Base-by-base conservation (phyloP, 1,140 invertebrate species). In the Geopemphigus sp. region DNA sequence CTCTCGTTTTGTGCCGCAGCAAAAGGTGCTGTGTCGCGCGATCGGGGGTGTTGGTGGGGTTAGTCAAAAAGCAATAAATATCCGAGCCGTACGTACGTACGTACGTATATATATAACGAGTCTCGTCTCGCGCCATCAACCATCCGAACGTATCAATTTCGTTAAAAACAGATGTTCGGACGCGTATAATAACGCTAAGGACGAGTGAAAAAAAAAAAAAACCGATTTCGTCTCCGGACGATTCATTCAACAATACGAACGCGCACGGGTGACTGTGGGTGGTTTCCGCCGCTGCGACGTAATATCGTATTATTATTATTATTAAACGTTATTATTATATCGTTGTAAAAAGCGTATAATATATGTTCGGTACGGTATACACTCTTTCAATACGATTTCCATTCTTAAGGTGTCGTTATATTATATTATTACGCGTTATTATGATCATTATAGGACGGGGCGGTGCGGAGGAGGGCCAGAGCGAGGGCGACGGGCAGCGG, bases 341-440 rank as follows among this genome's bases (percentile, higher is more conserved):
- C 54, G 47, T 68, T 47, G 64, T 68, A 68, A 68, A 47, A 50
- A 10, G 47, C 47, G 47, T 14, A 39, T 39, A 39, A 8, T 39
- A n/a, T n/a, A n/a, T n/a, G n/a, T n/a, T n/a, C n/a, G n/a, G n/a
- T n/a, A n/a, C n/a, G n/a, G 47, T n/a, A n/a, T 24, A 45, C n/a
- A 24, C 54, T 76, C 73, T 76, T 76, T 76, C 73, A 76, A 76
- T 76, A 61, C 56, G 54, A 24, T 53, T 76, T 76, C 32, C n/a
- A 76, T 76, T 76, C 73, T 57, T 76, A 59, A 74, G 32, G 73
- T 76, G 73, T 76, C 73, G 45, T 76, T 76, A 68, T 68, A 50
- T 45, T 45, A 76, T 45, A 76, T 45, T 45, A 76, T 59, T 74
- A 74, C 54, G 72, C 19, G 24, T 59, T 54, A 15, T 19, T 19